phyloP scores from a whole-genome alignment of 2,888 invertebrate genomes.

The Apamea anceps region DNA sequence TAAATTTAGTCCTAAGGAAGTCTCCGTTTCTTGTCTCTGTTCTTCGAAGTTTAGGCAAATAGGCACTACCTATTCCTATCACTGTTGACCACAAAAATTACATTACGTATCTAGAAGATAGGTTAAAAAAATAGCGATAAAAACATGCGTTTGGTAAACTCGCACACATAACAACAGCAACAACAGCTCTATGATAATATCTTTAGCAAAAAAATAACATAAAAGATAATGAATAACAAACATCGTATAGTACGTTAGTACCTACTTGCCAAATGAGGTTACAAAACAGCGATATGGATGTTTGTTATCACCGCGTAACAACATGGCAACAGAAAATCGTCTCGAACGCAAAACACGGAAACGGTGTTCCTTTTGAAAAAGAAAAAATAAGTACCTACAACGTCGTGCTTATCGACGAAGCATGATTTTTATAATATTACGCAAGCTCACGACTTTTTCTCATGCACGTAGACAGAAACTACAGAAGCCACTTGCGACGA shows the following conservation, averaged over 20 bases:
- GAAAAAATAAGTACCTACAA: background rate
- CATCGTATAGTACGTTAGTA: background rate
- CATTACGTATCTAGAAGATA: background rate
- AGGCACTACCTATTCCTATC: too few species aligned
- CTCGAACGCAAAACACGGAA: background rate
- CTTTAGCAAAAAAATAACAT: background rate
- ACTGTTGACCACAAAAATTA: background rate
- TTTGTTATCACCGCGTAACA: conserved; percentile 6
- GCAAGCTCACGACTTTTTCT: too few species aligned
- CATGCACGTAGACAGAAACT: too few species aligned
- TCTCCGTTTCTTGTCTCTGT: too few species aligned
- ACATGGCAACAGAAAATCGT: background rate
- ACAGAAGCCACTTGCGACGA: too few species aligned
- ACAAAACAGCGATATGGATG: background rate
- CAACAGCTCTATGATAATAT: conserved; percentile 13
- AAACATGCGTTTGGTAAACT: background rate
- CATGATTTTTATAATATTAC: background rate
- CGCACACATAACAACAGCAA: too few species aligned
- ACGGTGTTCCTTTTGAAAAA: conserved; percentile 4
- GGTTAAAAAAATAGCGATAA: conserved; percentile 5
- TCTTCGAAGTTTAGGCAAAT: too few species aligned
- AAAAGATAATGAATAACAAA: background rate
- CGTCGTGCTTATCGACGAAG: background rate
- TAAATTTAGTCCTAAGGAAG: too few species aligned
- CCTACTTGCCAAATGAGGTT: conserved; percentile 4